Conservation (phyloP, 2,888 invertebrate species). For the Polia nebulosa region DNA sequence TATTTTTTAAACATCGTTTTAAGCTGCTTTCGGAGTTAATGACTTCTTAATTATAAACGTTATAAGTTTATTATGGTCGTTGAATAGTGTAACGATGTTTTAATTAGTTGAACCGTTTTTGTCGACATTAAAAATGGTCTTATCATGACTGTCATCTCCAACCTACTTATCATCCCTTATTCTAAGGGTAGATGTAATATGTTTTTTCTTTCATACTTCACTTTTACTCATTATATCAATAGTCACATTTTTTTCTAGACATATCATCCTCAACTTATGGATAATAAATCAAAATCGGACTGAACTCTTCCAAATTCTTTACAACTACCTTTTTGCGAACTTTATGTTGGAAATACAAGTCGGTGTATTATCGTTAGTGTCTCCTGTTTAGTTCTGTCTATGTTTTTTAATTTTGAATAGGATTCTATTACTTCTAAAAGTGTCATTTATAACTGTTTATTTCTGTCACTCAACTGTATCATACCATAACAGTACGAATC, state of each 20-base stretch:
- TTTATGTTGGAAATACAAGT: too few relatives aligned
- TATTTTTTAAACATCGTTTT: background rate
- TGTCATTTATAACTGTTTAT: too few relatives aligned
- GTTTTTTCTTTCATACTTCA: background rate
- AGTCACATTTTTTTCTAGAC: background rate
- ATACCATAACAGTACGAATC: background rate
- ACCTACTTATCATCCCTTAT: background rate
- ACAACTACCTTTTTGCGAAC: background rate
- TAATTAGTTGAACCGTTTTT: background rate
- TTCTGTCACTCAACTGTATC: background rate
- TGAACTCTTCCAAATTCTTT: background rate
- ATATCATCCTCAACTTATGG: background rate
- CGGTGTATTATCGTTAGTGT: too few relatives aligned
- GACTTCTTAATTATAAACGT: background rate
- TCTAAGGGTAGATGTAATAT: background rate
- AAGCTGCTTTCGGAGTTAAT: background rate
- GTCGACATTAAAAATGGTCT: background rate
- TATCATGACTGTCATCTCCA: background rate
- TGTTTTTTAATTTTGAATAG: background rate
- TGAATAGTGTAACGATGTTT: background rate
- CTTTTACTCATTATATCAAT: background rate
- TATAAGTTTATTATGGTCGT: background rate
- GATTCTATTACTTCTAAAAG: background rate
- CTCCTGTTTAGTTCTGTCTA: background rate
- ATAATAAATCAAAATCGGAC: background rate